Conservation (phyloP, 2,113 vertebrate species). For the Catagonus wagneri region DNA sequence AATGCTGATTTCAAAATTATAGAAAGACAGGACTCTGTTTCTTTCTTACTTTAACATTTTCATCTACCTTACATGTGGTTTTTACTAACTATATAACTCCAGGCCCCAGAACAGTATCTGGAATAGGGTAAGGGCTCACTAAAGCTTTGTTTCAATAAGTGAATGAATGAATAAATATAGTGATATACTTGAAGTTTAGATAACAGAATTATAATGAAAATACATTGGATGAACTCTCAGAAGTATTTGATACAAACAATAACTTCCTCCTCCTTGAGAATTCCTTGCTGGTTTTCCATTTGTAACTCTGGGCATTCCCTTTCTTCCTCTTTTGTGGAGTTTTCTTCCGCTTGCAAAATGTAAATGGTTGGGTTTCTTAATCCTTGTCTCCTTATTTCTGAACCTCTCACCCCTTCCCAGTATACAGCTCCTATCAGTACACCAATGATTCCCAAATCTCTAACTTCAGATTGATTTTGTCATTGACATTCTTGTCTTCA, state of each 20-base stretch:
- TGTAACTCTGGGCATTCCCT: neutral
- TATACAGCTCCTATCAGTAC: neutral
- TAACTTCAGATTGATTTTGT: neutral
- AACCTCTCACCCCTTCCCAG: neutral
- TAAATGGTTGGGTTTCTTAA: neutral
- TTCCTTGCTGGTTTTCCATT: neutral
- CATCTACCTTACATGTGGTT: neutral
- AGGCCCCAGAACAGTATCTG: neutral
- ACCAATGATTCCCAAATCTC: neutral
- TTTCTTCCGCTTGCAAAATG: neutral
- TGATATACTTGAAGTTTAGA: neutral
- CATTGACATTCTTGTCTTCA: neutral
- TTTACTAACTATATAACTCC: neutral
- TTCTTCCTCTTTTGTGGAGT: neutral
- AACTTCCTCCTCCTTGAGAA: neutral
- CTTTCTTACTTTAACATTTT: neutral
- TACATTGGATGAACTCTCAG: neutral
- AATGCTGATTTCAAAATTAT: neutral
- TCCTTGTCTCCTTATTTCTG: neutral
- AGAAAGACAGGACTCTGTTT: neutral
- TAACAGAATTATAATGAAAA: slow-evolving; percentile 3
- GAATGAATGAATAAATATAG: neutral
- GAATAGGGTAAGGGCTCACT: neutral
- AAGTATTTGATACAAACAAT: neutral
- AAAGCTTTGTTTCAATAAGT: neutral